These are phyloP conservation scores for Callipepla californica DNA, from an alignment of 2,113 vertebrate genomes.

Conservation along the genomic window DNA sequence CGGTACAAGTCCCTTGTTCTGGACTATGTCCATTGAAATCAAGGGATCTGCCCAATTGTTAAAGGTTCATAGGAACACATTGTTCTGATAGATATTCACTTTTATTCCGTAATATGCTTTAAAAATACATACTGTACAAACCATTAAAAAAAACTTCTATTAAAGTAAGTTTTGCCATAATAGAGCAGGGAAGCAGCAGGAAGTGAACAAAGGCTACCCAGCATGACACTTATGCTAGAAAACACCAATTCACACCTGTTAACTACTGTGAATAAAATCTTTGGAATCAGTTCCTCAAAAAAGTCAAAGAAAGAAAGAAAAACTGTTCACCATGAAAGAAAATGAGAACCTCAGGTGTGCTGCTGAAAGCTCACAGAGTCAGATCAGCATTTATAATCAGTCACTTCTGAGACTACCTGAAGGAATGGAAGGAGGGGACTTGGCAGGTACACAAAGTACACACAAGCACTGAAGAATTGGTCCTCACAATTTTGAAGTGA, in stretches of 20 bases:
- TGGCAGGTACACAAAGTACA: constrained; percentile 66
- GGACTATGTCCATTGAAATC: constrained; percentile 63
- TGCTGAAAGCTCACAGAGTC: constrained; percentile 66
- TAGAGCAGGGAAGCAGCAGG: constrained; percentile 68
- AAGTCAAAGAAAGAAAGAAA: constrained; percentile 70
- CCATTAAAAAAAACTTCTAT: constrained; percentile 61
- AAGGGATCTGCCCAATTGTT: constrained; percentile 61
- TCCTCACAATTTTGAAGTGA: not conserved
- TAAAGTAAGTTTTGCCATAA: constrained; percentile 73
- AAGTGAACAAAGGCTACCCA: constrained; percentile 72
- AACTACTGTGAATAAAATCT: constrained; percentile 74
- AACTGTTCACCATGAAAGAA: constrained; percentile 70
- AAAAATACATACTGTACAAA: constrained; percentile 71
- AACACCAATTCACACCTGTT: constrained; percentile 75
- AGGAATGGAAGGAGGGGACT: constrained; percentile 56
- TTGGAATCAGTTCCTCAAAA: constrained; percentile 72
- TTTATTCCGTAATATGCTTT: constrained; percentile 69
- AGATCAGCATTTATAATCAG: constrained; percentile 71
- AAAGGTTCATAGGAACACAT: constrained; percentile 67
- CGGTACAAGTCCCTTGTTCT: constrained; percentile 57
- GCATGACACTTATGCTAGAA: constrained; percentile 66
- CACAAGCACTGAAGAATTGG: constrained; percentile 31
- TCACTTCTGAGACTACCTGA: constrained; percentile 69
- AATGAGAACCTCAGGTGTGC: constrained; percentile 61
- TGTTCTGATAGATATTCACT: constrained; percentile 68